Evolutionary conservation across 2,797 vertebrate species (phyloP).

Genomic region (Carapus acus): DNA sequence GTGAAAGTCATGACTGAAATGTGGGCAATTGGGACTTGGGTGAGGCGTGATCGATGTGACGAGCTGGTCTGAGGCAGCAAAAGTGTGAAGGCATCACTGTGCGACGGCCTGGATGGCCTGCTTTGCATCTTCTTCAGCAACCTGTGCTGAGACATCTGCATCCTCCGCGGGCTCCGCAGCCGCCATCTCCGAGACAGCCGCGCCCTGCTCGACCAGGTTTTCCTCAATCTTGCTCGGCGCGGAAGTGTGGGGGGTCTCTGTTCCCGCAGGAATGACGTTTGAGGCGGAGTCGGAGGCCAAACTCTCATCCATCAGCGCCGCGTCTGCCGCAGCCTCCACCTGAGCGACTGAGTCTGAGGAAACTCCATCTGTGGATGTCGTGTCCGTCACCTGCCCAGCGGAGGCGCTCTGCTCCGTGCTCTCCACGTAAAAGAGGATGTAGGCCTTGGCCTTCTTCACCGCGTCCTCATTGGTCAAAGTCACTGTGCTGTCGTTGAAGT

Average conservation of each 20-base stretch:
- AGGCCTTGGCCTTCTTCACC: constrained; percentile 94
- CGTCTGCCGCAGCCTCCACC: constrained; percentile 16
- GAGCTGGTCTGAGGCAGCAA: constrained; percentile 41
- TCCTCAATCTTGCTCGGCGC: constrained; percentile 14
- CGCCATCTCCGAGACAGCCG: constrained; percentile 8
- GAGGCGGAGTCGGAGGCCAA: no score
- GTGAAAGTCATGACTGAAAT: constrained; percentile 72
- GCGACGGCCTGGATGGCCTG: constrained; percentile 71
- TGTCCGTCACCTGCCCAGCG: constrained; percentile 46
- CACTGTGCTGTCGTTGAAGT: constrained; percentile 99
- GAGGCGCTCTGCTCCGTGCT: constrained; percentile 70
- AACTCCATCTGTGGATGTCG: constrained; percentile 8
- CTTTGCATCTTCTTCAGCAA: constrained; percentile 37
- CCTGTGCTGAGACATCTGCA: constrained; percentile 44
- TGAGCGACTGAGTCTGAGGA: constrained; percentile 27
- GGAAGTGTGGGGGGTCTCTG: constrained; percentile 8
- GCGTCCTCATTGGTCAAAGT: constrained; percentile 88
- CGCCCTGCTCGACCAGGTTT: constrained; percentile 15
- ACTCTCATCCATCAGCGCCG: no score
- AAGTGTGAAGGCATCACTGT: constrained; percentile 50
- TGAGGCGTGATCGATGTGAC: constrained; percentile 68
- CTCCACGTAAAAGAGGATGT: constrained; percentile 96
- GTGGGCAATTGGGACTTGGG: no score
- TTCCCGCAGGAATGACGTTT: constrained; percentile 16
- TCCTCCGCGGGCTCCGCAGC: constrained; percentile 23